A percentile compares a stretch with the other conserved stretches of the same genome.
These are phyloP conservation scores for Hirundo rustica DNA, from an alignment of 2,797 vertebrate species.

Conservation along the genomic window DNA sequence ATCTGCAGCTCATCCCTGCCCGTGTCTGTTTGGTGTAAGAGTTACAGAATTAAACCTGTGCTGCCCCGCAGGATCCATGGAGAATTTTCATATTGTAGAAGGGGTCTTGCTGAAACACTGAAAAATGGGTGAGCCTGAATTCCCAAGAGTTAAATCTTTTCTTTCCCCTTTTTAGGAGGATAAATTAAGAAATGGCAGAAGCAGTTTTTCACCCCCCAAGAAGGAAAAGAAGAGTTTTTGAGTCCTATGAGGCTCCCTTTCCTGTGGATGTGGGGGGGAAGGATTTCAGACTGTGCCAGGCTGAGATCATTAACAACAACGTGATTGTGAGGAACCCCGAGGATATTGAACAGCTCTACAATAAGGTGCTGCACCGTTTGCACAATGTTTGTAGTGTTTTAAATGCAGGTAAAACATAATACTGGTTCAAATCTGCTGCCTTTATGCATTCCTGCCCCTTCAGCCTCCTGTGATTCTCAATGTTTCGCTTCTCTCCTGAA, in stretches of 20 bases:
- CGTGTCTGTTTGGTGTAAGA: not conserved
- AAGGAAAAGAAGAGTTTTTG: conserved; percentile 82
- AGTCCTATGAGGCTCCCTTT: conserved; percentile 81
- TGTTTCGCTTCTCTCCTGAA: not conserved
- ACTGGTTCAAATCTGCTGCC: not conserved
- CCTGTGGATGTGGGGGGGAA: conserved; percentile 74
- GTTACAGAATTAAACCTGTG: too few species aligned
- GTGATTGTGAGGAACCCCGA: conserved; percentile 81
- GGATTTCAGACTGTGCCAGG: conserved; percentile 73
- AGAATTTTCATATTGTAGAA: not conserved
- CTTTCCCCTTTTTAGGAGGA: not conserved
- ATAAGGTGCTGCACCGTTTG: conserved; percentile 74
- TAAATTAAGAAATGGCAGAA: conserved; percentile 76
- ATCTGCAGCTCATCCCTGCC: not conserved
- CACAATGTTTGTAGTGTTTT: not conserved
- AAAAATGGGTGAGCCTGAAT: not conserved
- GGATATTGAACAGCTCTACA: conserved; percentile 84
- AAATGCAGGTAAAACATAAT: not conserved
- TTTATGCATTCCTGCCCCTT: not conserved
- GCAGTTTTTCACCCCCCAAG: conserved; percentile 86
- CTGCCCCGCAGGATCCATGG: not conserved
- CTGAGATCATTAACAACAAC: conserved; percentile 84
- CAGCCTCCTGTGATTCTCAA: rapidly evolving
- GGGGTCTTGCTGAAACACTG: not conserved
- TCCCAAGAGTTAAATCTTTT: not conserved